Evolutionary conservation across 2,888 invertebrate species (phyloP).

Genomic region (Lycaena phlaeas): DNA sequence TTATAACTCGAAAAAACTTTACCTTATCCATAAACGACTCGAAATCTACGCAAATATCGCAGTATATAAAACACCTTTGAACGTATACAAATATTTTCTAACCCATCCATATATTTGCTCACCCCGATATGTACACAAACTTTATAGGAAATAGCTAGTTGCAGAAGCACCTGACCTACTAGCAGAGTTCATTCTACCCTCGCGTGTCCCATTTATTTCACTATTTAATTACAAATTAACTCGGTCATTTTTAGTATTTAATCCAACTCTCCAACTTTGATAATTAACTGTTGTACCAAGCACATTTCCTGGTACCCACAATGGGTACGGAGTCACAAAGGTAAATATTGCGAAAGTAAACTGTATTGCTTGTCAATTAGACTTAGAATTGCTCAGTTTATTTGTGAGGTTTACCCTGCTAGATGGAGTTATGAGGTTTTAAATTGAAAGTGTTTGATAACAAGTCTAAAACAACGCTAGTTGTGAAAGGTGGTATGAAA

Average conservation of each 20-base stretch:
- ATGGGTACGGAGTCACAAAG: slow-evolving; percentile 13
- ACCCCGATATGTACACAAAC: background rate
- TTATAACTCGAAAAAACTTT: no score
- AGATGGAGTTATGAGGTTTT: slow-evolving; percentile 17
- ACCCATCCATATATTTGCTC: no score
- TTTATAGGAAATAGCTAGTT: background rate
- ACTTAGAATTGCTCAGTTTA: slow-evolving; percentile 6
- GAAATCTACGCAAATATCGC: no score
- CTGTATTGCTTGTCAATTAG: slow-evolving; percentile 9
- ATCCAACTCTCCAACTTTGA: slow-evolving; percentile 44
- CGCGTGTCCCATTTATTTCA: slow-evolving; percentile 38
- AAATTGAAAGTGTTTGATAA: slow-evolving; percentile 19
- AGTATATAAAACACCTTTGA: no score
- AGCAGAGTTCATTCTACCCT: slow-evolving; percentile 26
- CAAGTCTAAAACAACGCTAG: slow-evolving; percentile 16
- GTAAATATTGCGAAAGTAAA: slow-evolving; percentile 12
- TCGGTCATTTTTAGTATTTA: slow-evolving; percentile 40
- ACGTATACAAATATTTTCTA: no score
- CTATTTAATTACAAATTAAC: slow-evolving; percentile 34
- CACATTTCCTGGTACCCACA: slow-evolving; percentile 17
- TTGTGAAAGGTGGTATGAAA: slow-evolving; percentile 15
- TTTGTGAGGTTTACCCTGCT: slow-evolving; percentile 10
- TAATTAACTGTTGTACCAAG: slow-evolving; percentile 36
- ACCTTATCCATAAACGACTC: no score
- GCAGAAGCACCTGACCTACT: slow-evolving; percentile 17